Conservation (phyloP, 2,797 vertebrate species). For the Hyperoplus immaculatus region DNA sequence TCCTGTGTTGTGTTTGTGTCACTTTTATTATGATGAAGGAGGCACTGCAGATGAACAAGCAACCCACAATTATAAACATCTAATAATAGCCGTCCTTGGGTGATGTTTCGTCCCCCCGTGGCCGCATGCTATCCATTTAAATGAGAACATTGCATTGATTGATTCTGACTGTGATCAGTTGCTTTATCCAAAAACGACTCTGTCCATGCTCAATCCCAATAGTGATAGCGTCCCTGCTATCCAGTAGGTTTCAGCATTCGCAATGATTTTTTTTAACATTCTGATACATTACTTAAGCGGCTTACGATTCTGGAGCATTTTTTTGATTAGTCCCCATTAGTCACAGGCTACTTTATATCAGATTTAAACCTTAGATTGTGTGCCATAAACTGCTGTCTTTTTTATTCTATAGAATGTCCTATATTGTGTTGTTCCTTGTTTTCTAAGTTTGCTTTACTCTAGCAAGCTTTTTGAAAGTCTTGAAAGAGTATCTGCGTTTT, state of each 20-base stretch:
- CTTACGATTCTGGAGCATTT: neutral
- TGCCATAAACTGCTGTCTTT: neutral
- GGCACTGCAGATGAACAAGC: slow-evolving; percentile 48
- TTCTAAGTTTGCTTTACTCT: slow-evolving; percentile 6
- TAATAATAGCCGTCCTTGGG: slow-evolving; percentile 71
- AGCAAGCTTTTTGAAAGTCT: slow-evolving; percentile 14
- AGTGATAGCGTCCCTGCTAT: neutral
- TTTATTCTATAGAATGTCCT: too few species aligned
- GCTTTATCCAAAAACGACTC: slow-evolving; percentile 29
- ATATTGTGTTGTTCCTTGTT: neutral
- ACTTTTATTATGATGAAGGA: slow-evolving; percentile 63
- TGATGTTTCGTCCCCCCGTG: slow-evolving; percentile 41
- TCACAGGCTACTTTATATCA: neutral
- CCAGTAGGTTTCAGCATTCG: neutral
- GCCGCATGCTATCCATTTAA: slow-evolving; percentile 52
- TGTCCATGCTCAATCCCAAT: neutral
- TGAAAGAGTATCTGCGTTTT: slow-evolving; percentile 1
- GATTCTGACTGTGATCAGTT: slow-evolving; percentile 40
- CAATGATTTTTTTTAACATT: neutral
- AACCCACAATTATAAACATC: slow-evolving; percentile 57
- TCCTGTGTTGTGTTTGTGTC: slow-evolving; percentile 40
- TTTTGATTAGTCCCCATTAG: neutral
- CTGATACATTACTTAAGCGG: neutral
- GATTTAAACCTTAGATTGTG: neutral
- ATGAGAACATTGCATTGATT: slow-evolving; percentile 55